A percentile compares a stretch with the other conserved stretches of the same genome.
These are phyloP conservation scores for Pandemis corylana DNA, from an alignment of 2,888 invertebrate species.

Conservation along the genomic window DNA sequence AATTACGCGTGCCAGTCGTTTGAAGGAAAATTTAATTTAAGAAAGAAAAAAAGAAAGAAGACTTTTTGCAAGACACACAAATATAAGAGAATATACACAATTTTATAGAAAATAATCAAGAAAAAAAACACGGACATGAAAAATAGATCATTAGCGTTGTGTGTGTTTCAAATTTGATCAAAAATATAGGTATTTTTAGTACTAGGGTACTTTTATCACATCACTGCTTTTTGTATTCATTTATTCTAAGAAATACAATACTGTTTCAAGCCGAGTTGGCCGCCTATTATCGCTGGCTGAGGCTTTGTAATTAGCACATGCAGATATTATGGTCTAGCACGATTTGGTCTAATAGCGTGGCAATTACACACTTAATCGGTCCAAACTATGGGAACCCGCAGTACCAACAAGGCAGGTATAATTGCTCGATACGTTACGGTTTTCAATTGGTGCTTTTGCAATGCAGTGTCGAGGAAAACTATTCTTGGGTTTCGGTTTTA, in stretches of 20 bases:
- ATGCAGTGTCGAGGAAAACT: slow-evolving; percentile 16
- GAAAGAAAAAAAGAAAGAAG: too few species aligned
- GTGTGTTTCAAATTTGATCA: too few species aligned
- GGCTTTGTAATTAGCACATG: slow-evolving; percentile 72
- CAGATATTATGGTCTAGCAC: slow-evolving; percentile 61
- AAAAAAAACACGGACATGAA: too few species aligned
- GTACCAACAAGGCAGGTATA: slow-evolving; percentile 41
- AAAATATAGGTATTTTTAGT: too few species aligned
- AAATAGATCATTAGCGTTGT: too few species aligned
- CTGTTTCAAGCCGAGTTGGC: slow-evolving; percentile 58
- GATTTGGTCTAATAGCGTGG: slow-evolving; percentile 69
- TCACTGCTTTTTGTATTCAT: slow-evolving; percentile 8
- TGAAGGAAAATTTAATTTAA: too few species aligned
- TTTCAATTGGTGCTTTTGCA: slow-evolving; percentile 40
- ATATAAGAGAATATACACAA: too few species aligned
- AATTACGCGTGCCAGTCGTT: slow-evolving; percentile 3
- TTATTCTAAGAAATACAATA: slow-evolving; percentile 29
- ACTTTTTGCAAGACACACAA: too few species aligned
- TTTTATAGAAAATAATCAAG: too few species aligned
- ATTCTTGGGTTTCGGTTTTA: not conserved
- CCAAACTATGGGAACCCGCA: slow-evolving; percentile 48
- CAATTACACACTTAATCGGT: slow-evolving; percentile 71
- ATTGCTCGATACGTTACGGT: slow-evolving; percentile 31
- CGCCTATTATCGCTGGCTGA: slow-evolving; percentile 72
- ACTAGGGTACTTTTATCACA: too few species aligned